phyloP scores from a whole-genome alignment of 92 coral and sea anemone species.

The Anthopleura xanthogrammica region DNA sequence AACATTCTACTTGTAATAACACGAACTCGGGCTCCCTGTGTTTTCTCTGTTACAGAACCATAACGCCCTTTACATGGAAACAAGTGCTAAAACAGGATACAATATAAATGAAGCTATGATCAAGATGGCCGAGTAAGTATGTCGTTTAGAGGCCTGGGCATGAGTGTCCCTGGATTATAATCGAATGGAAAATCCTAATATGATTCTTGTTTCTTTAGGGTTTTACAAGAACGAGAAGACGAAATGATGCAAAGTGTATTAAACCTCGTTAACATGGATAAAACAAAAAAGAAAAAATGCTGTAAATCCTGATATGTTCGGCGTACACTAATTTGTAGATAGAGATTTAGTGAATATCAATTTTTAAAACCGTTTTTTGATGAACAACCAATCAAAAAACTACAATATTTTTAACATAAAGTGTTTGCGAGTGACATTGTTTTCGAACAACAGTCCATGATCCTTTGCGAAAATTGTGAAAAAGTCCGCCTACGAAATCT shows the following conservation, averaged over 20 bases:
- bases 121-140: constrained; percentile 84
- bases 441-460: background rate
- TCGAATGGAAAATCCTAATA: background rate
- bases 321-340: background rate
- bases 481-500: background rate
- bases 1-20: background rate
- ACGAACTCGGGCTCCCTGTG: background rate
- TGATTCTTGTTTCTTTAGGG: constrained; percentile 38
- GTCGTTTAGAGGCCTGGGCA: background rate
- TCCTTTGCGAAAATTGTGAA: background rate
- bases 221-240: constrained; percentile 89
- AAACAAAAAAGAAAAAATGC: constrained; percentile 68
- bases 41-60: constrained; percentile 46
- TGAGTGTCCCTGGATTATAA: background rate
- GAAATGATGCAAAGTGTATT: constrained; percentile 83
- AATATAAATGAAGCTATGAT: constrained; percentile 79
- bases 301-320: constrained; percentile 53
- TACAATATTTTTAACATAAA: background rate
- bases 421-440: background rate
- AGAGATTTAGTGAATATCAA: background rate
- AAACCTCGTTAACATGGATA: constrained; percentile 48
- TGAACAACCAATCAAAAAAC: background rate
- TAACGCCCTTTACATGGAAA: constrained; percentile 87
- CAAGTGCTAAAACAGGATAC: constrained; percentile 93
- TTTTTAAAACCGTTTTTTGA: background rate